Evolutionary conservation across 2,888 invertebrate species (phyloP), one percentile per base, ranked within the genome.

Genomic region (Catonia carolina): DNA sequence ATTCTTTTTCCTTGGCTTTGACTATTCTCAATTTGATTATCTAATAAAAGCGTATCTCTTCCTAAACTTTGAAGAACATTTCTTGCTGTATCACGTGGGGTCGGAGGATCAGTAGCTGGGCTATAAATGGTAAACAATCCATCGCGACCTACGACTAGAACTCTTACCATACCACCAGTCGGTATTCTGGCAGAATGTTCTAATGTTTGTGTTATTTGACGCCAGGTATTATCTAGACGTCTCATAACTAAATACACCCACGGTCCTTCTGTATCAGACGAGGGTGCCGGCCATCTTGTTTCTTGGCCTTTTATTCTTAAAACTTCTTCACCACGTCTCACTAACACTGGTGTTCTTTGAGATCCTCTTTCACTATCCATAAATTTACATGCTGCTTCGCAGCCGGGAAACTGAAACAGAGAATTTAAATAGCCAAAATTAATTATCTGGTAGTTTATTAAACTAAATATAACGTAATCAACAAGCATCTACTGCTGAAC

Each of bases 191-290:
- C 15, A 10, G 6, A 6, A 14, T 23, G 18, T 22, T 45, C 45
- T 2, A 45, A n/a, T 2, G 45, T 45, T 5, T 45, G 45, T 4
- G 45, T 22, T 3, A 45, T 17, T 27, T 45, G 45, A 14, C 27
- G 22, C 45, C 45, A 45, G 1, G 45, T 2, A 18, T 27, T 45
- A 22, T 18, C 12, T 7, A 27, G 27, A 10, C 27, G 18, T 27
- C 45, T 45, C 45, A 45, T 45, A n/a, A 45, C 45, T 4, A 45
- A 27, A 27, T 45, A 45, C 14, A 45, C 15, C 23, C 23, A 45
- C 23, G 45, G 45, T 1, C 23, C 23, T 17, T 23, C 23, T 15
- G 12, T 14, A 18, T 15, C 15, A 3, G 41, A 14, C 17, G 41
- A 15, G 3, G 45, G 45, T 14, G 45, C 14, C 3, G 45, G 45